phyloP scores from a whole-genome alignment of 1,140 invertebrate species.

The Physella acuta region DNA sequence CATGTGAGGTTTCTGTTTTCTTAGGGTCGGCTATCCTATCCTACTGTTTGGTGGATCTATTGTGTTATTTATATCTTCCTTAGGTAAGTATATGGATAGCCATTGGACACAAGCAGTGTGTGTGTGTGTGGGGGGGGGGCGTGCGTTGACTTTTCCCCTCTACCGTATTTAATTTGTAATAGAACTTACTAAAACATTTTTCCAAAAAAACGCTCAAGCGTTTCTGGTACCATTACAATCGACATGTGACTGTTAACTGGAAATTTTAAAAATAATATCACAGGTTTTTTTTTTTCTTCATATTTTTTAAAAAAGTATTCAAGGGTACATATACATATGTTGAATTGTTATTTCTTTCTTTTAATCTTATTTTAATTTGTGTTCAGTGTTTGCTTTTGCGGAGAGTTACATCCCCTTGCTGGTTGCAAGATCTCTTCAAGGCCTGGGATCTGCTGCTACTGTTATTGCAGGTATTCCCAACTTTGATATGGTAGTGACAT shows the following conservation, averaged over 20 bases:
- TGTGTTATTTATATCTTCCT: slow-evolving; percentile 8
- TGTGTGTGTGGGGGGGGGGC: slow-evolving; percentile 78
- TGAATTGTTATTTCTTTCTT: not conserved
- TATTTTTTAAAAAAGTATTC: not conserved
- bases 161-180: too few relatives aligned
- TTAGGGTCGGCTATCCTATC: slow-evolving; percentile 14
- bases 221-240: too few relatives aligned
- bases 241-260: too few relatives aligned
- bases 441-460: slow-evolving; percentile 93
- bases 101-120: not conserved
- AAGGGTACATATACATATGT: not conserved
- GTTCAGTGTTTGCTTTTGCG: slow-evolving; percentile 88
- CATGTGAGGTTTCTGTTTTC: too few relatives aligned
- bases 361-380: too few relatives aligned
- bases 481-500: too few relatives aligned
- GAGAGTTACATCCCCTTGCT: slow-evolving; percentile 86
- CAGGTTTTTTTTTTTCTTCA: not conserved
- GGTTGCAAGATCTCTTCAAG: slow-evolving; percentile 87
- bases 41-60: slow-evolving; percentile 1
- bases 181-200: too few relatives aligned
- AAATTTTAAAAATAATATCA: too few relatives aligned
- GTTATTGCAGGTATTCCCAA: slow-evolving; percentile 89
- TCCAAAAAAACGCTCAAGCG: too few relatives aligned
- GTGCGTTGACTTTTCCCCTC: slow-evolving; percentile 84
- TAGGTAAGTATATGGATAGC: slow-evolving; percentile 3